Evolutionary conservation across 2,888 invertebrate genomes (phyloP).

Genomic region (Lobophora halterata): DNA sequence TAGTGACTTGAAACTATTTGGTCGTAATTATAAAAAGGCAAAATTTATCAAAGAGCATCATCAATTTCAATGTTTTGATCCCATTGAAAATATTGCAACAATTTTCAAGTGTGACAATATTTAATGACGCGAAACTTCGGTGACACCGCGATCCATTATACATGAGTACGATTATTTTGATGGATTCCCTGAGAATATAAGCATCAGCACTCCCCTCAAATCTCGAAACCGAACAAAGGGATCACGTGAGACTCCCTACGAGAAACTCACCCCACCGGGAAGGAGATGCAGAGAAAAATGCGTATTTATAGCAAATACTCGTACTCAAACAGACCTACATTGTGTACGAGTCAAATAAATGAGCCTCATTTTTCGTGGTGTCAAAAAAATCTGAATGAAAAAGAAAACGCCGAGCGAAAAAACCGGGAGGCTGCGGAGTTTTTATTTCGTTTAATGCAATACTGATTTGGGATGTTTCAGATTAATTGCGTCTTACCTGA

Average conservation of each 20-base stretch:
- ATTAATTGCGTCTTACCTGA: slow-evolving; percentile 80
- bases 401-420: slow-evolving; percentile 77
- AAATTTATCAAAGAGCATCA: slow-evolving; percentile 11
- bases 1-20: too few relatives aligned
- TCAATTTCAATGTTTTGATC: slow-evolving; percentile 34
- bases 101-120: slow-evolving; percentile 43
- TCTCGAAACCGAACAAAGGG: slow-evolving; percentile 77
- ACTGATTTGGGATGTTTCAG: slow-evolving; percentile 80
- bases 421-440: slow-evolving; percentile 69
- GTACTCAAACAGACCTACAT: slow-evolving; percentile 82
- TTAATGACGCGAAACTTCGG: slow-evolving; percentile 63
- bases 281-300: slow-evolving; percentile 80
- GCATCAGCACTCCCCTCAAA: slow-evolving; percentile 77
- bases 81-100: slow-evolving; percentile 28
- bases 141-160: slow-evolving; percentile 72
- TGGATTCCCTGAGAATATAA: slow-evolving; percentile 74
- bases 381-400: slow-evolving; percentile 81
- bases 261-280: slow-evolving; percentile 77
- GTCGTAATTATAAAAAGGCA: too few relatives aligned
- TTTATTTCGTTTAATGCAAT: slow-evolving; percentile 79
- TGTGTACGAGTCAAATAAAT: slow-evolving; percentile 82
- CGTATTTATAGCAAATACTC: slow-evolving; percentile 82
- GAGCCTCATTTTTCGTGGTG: slow-evolving; percentile 80
- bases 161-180: slow-evolving; percentile 77
- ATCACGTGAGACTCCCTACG: slow-evolving; percentile 75